Evolutionary conservation across 2,888 invertebrate genomes (phyloP), one percentile per base, ranked within the genome.

Genomic region (Ophion ventricosus): DNA sequence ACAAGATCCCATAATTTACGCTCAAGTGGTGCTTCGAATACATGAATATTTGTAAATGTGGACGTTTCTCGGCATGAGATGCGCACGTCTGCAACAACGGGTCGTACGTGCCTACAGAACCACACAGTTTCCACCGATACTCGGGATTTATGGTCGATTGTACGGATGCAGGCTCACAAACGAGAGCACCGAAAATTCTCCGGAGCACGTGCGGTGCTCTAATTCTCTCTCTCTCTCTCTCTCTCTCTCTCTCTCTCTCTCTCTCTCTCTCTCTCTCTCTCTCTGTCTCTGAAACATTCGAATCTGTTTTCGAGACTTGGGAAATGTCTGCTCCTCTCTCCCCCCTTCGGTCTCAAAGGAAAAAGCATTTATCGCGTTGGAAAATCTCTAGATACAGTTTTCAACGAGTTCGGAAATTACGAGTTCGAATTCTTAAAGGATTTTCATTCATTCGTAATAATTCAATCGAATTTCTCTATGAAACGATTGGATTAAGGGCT

Each of bases 81-180:
- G 43, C 14, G 43, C 14, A 49, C 43, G 40, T 49, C 49, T 4
- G 26, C 25, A 2, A 3, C 26, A 4, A 20, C 43, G 11, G 14
- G n/a, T 61, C 82, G 82, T 82, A 82, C 82, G 82, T 82, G 82
- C 72, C 72, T 25, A 26, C n/a, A 7, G n/a, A 56, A 79, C 26
- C 35, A 29, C 63, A n/a, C 40, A 43, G 29, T 67, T 61, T 67
- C 25, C 25, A 67, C 11, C 57, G 64, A 73, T 35, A n/a, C 59
- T 54, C 59, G 61, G 35, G 78, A 82, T 82, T 82, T 82, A 82
- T 82, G 73, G 73, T 61, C 77, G 61, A 75, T 69, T 43, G 23
- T 29, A 11, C 17, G 70, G 54, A 49, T 29, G 14, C 43, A 26
- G 20, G 43, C 59, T 43, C 54, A 61, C 54, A 70, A 79, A 63